phyloP scores from a whole-genome alignment of 2,113 vertebrate species.

The Phodopus roborovskii region DNA sequence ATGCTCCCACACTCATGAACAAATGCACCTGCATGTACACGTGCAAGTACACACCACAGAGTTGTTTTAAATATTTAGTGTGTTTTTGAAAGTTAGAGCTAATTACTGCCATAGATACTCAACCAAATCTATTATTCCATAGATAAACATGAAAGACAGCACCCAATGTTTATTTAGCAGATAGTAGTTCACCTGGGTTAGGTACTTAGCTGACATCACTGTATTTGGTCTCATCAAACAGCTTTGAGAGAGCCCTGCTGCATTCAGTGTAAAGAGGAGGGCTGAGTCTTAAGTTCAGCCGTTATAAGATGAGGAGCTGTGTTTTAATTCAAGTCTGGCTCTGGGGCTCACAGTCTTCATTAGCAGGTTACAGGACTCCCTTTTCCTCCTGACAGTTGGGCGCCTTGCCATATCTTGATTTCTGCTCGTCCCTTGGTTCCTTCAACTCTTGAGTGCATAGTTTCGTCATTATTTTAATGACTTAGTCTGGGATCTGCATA shows the following conservation, averaged over 20 bases:
- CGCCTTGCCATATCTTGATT: neutral
- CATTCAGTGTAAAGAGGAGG: neutral
- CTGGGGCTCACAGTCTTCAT: neutral
- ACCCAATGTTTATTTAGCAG: neutral
- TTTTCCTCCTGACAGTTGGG: neutral
- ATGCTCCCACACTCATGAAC: neutral
- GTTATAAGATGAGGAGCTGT: neutral
- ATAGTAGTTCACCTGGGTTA: neutral
- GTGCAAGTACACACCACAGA: neutral
- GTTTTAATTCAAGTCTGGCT: neutral
- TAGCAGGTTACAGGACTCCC: too few relatives aligned
- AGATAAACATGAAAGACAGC: neutral
- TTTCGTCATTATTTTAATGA: neutral
- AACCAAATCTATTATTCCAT: neutral
- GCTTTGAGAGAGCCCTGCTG: accelerated
- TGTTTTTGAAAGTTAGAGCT: neutral
- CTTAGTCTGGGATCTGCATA: neutral
- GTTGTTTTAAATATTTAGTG: neutral
- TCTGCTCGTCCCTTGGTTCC: neutral
- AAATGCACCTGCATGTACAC: neutral
- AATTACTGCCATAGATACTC: neutral
- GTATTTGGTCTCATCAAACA: neutral
- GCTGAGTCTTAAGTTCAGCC: neutral
- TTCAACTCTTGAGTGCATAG: neutral
- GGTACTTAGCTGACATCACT: neutral